Percentiles rank a stretch among this genome's conserved stretches.
Evolutionary conservation across 2,797 vertebrate genomes (phyloP).

Genomic region (Fundulus diaphanus): DNA sequence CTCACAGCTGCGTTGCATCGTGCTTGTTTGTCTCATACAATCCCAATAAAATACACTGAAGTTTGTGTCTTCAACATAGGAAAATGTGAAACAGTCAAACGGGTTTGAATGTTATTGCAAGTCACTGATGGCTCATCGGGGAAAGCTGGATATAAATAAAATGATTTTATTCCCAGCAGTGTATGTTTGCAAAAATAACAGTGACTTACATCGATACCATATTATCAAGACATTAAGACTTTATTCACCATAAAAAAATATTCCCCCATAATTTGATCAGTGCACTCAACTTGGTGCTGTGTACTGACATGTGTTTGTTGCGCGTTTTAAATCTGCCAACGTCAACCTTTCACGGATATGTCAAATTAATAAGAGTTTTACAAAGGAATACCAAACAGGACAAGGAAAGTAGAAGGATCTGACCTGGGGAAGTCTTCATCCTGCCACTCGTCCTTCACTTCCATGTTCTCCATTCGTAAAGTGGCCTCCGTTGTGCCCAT

Average conservation of each 20-base stretch:
- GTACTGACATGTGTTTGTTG: fast-evolving
- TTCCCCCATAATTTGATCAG: background rate
- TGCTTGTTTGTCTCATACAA: background rate
- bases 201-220: background rate
- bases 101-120: background rate
- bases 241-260: background rate
- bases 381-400: background rate
- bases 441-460: slow-evolving; percentile 93
- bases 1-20: background rate
- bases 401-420: slow-evolving; percentile 25
- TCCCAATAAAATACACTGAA: background rate
- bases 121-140: background rate
- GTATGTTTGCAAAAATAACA: background rate
- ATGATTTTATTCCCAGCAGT: too few species aligned
- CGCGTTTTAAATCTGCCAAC: background rate
- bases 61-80: background rate
- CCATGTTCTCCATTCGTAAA: slow-evolving; percentile 89
- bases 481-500: slow-evolving; percentile 94
- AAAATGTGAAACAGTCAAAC: background rate
- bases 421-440: slow-evolving; percentile 94
- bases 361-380: background rate
- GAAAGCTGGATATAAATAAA: background rate
- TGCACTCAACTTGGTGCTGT: background rate
- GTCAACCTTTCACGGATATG: background rate
- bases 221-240: background rate